These are phyloP conservation scores for Lemur catta DNA, from an alignment of 2,797 vertebrate species.

Conservation along the genomic window DNA sequence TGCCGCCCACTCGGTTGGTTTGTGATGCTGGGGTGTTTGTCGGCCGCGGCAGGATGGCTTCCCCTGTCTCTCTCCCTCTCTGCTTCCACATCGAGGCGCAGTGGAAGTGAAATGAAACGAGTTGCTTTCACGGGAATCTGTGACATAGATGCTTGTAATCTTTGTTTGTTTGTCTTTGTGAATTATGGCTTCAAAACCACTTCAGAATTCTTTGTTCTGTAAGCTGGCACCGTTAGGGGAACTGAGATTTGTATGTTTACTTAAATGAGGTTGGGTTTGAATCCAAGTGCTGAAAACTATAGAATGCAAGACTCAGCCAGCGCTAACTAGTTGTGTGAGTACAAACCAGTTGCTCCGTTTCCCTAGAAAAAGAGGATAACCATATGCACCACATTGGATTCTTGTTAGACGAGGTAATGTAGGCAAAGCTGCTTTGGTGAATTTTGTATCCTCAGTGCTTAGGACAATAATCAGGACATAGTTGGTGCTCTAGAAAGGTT, in stretches of 20 bases:
- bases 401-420: not conserved
- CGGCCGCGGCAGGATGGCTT: not conserved
- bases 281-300: not conserved
- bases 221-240: not conserved
- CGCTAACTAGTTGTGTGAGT: not conserved
- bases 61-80: not conserved
- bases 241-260: not conserved
- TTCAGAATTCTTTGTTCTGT: not conserved
- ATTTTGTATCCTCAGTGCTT: not conserved
- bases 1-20: not conserved
- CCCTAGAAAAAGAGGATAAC: not conserved
- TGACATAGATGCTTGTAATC: not conserved
- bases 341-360: not conserved
- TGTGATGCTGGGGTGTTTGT: constrained; percentile 17
- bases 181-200: not conserved
- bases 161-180: not conserved
- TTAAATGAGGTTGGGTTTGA: not conserved
- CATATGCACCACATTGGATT: rapidly evolving
- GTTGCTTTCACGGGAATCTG: not conserved
- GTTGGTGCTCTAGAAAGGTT: not conserved
- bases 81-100: not conserved
- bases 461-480: not conserved
- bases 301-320: not conserved
- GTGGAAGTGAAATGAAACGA: not conserved
- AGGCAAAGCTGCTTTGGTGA: not conserved